Evolutionary conservation across 2,888 invertebrate genomes (phyloP).

Genomic region (Ichneumoninae sp.): DNA sequence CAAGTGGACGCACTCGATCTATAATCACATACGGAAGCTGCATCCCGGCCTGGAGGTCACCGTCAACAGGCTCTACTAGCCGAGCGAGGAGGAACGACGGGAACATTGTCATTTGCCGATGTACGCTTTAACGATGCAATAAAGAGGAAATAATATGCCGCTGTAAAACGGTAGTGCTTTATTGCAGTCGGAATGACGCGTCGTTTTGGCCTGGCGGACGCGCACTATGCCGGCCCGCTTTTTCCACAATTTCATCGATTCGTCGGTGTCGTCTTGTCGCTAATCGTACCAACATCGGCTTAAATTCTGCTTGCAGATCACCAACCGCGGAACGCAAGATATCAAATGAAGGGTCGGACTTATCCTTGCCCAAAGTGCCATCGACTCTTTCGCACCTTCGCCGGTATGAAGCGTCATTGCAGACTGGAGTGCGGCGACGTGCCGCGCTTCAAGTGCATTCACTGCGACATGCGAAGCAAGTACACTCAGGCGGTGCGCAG

Average conservation of each 20-base stretch:
- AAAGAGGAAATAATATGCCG: slow-evolving; percentile 5
- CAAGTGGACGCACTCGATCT: slow-evolving; percentile 81
- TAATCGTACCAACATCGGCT: slow-evolving; percentile 16
- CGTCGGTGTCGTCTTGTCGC: background rate
- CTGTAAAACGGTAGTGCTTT: background rate
- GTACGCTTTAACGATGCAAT: slow-evolving; percentile 11
- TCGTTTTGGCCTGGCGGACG: background rate
- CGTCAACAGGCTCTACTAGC: slow-evolving; percentile 77
- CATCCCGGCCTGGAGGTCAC: slow-evolving; percentile 77
- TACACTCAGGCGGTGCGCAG: slow-evolving; percentile 76
- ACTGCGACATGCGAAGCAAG: slow-evolving; percentile 78
- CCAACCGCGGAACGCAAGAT: slow-evolving; percentile 53
- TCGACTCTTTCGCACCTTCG: slow-evolving; percentile 74
- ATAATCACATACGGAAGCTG: slow-evolving; percentile 79
- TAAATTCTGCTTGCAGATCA: slow-evolving; percentile 76
- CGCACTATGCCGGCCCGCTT: background rate
- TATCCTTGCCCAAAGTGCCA: slow-evolving; percentile 76
- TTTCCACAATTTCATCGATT: background rate
- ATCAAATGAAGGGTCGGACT: slow-evolving; percentile 64
- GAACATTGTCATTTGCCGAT: slow-evolving; percentile 8
- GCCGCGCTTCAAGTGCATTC: slow-evolving; percentile 78
- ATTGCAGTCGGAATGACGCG: background rate
- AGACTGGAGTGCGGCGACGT: slow-evolving; percentile 77
- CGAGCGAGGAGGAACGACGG: slow-evolving; percentile 1
- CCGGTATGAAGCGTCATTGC: slow-evolving; percentile 77